Evolutionary conservation across 2,113 vertebrate species (phyloP), one percentile per base, ranked within the genome.

Genomic region (Myotis davidii): DNA sequence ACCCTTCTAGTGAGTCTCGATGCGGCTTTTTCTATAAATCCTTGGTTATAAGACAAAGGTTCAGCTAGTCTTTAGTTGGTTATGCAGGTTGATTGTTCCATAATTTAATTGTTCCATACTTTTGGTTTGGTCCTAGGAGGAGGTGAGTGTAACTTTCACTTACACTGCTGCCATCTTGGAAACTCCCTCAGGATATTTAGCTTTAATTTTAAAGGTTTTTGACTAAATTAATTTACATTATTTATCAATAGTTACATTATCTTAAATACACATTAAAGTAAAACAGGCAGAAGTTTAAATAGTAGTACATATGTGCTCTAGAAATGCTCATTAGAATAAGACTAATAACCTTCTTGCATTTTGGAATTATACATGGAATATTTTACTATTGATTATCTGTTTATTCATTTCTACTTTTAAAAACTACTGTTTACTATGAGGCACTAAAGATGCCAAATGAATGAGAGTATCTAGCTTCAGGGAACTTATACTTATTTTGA

Each of bases 231-330:
- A 95, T 61, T 61, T 27, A 27, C 59, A 88, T 76, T 84, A 76
- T 91, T 79, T 89, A 67, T 94, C 50, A 45, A 23, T 65, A 93
- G 37, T 93, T 95, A 29, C 17, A 89, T 52, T 93, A 54, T 59
- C 52, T 90, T 67, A 78, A 79, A 34, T 92, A 92, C 1, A 2
- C 27, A 82, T 48, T 85, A 67, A 94, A 37, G 74, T 79, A 34
- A 90, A 95, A 82, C 3, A 42, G 32, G 9, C 12, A 72, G 29
- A 89, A 39, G 27, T 61, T 85, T 85, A 85, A 94, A 85, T 56
- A 86, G 5, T 20, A 93, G 64, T 65, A 74, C 84, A 83, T 74
- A 76, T 76, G n/a, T 69, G 13, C 10, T 91, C 20, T 70, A 83
- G 54, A 85, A 83, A 77, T 82, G 2, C 25, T 77, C 6, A 78